Evolutionary conservation across 2,888 invertebrate genomes (phyloP).

Genomic region (Standfussiana lucernea): DNA sequence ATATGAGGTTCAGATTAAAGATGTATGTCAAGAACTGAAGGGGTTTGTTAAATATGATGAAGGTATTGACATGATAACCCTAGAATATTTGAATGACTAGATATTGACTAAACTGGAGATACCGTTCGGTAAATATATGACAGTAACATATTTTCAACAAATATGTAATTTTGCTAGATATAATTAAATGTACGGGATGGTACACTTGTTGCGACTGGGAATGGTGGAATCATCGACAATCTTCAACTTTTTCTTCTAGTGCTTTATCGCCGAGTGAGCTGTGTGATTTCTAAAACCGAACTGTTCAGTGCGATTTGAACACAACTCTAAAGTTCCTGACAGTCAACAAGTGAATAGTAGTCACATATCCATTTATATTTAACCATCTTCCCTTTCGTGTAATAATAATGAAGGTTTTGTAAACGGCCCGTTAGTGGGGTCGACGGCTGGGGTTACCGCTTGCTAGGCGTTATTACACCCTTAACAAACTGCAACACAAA

Average conservation of each 20-base stretch:
- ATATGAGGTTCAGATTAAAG: neutral
- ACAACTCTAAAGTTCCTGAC: neutral
- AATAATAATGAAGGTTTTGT: constrained; percentile 30
- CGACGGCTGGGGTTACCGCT: neutral
- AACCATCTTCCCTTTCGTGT: constrained; percentile 6
- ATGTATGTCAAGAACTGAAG: neutral
- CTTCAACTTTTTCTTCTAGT: too few relatives aligned
- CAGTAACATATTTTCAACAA: neutral
- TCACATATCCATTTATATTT: constrained; percentile 12
- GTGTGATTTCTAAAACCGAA: too few relatives aligned
- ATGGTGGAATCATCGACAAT: too few relatives aligned
- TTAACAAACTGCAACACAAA: constrained; percentile 47
- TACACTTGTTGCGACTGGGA: too few relatives aligned
- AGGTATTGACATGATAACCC: constrained; percentile 2
- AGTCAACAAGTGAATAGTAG: constrained; percentile 10
- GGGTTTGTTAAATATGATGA: neutral
- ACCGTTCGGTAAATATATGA: neutral
- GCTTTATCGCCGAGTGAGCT: too few relatives aligned
- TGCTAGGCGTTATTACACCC: constrained; percentile 37
- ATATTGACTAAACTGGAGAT: neutral
- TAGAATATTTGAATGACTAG: neutral
- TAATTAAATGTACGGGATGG: too few relatives aligned
- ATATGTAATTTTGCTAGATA: neutral
- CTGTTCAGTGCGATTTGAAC: neutral
- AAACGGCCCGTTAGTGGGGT: constrained; percentile 12